Evolutionary conservation across 2,113 vertebrate species (phyloP), one percentile per base, ranked within the genome.

Genomic region (Psilopogon haemacephalus): DNA sequence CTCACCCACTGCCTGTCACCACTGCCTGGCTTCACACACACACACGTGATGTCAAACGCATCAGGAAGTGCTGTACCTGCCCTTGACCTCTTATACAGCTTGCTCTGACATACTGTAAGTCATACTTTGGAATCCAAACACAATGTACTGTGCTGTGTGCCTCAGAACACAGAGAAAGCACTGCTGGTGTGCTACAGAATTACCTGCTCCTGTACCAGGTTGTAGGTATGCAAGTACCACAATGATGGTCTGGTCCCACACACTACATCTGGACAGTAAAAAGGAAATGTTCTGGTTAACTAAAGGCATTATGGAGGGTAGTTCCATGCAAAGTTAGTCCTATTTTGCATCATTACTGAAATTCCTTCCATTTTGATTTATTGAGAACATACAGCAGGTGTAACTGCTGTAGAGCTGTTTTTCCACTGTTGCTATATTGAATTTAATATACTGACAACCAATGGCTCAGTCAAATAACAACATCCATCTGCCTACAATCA

Each of bases 91-190:
- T 55, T 28, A 6, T 1, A 52, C 30, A 24, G 18, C 50, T 64
- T 18, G 40, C 37, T 84, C 69, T 70, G 63, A 48, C 65, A 8
- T 2, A 18, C 70, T 67, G 1, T 2, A 37, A 26, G 33, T 26
- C 33, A 8, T 8, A 5, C 33, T 48, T 42, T 15, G 52, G 52
- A 48, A 89, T 67, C 26, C 9, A 28, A 4, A 10, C 50, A 10
- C 0, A 1, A 37, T 4, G 42, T 19, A 11, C 30, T 11, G n/a
- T 3, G 3, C 40, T 33, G 38, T n/a, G 37, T 23, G 26, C 14
- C n/a, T 48, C 11, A 8, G 68, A 38, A 21, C 0, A 2, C 64
- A n/a, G 44, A 48, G 69, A 54, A 56, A 52, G 8, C 23, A 26
- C 5, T 15, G 38, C 18, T 23, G 19, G 11, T 4, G 38, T 27